Percentiles rank a stretch among this genome's conserved stretches.
These are phyloP conservation scores for Araneus ventricosus DNA, from an alignment of 1,140 invertebrate genomes.

Conservation along the genomic window DNA sequence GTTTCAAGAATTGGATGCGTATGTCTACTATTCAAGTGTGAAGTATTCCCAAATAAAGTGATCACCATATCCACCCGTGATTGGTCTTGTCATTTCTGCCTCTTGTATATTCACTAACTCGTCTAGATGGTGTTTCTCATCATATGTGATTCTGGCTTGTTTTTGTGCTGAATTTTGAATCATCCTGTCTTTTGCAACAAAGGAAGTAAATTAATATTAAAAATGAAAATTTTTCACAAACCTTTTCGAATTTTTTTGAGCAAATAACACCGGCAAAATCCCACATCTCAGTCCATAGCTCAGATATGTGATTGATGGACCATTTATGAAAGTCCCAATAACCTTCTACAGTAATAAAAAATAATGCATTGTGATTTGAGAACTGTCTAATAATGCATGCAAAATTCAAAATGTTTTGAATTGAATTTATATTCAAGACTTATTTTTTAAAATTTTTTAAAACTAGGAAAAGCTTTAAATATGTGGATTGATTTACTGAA, in stretches of 20 bases:
- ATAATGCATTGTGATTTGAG: too few relatives aligned
- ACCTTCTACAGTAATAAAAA: slow-evolving; percentile 77
- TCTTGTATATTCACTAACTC: background rate
- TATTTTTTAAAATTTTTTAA: too few relatives aligned
- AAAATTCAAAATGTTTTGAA: too few relatives aligned
- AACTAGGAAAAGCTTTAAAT: too few relatives aligned
- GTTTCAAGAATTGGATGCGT: too few relatives aligned
- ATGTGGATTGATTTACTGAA: too few relatives aligned
- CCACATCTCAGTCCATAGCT: slow-evolving; percentile 82
- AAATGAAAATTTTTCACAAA: background rate
- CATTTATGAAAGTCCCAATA: slow-evolving; percentile 81
- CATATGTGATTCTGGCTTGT: background rate
- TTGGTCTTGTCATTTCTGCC: too few relatives aligned
- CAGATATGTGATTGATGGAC: slow-evolving; percentile 81
- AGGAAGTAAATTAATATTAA: background rate
- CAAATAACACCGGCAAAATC: slow-evolving; percentile 79
- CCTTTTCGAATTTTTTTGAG: slow-evolving; percentile 45
- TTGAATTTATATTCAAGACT: too few relatives aligned
- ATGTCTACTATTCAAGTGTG: too few relatives aligned
- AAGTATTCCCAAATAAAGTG: too few relatives aligned
- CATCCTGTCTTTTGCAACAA: background rate
- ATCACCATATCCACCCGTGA: too few relatives aligned
- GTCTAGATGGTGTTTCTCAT: background rate
- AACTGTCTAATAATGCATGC: too few relatives aligned
- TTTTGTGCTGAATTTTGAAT: background rate